Conservation (phyloP, 2,797 vertebrate species). For the Pangasius macronema region DNA sequence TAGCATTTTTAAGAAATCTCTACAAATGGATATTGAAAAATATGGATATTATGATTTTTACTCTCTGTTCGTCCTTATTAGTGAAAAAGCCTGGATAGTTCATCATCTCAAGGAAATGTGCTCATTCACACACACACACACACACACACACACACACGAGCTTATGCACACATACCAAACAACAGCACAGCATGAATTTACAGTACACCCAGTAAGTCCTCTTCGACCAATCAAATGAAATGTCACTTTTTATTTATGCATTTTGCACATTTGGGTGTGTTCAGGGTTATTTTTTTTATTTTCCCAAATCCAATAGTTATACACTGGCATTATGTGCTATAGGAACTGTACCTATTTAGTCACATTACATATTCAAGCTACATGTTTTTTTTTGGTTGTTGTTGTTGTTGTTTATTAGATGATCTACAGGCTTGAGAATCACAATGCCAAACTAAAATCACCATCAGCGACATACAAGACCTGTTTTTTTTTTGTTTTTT, state of each 20-base stretch:
- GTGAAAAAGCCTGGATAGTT: slow-evolving; percentile 44
- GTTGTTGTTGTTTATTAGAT: slow-evolving; percentile 19
- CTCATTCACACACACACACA: slow-evolving; percentile 31
- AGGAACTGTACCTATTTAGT: slow-evolving; percentile 52
- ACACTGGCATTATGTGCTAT: slow-evolving; percentile 60
- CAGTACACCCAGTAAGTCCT: slow-evolving; percentile 19
- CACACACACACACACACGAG: slow-evolving; percentile 29
- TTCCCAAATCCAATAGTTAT: slow-evolving; percentile 49
- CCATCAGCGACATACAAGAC: slow-evolving; percentile 29
- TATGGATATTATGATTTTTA: slow-evolving; percentile 63
- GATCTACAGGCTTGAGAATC: slow-evolving; percentile 58
- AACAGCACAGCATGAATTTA: slow-evolving; percentile 32
- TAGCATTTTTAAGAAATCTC: slow-evolving; percentile 74
- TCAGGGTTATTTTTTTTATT: slow-evolving; percentile 71
- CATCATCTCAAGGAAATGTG: slow-evolving; percentile 54
- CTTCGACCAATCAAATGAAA: slow-evolving; percentile 62
- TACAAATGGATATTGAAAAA: slow-evolving; percentile 74
- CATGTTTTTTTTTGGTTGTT: slow-evolving; percentile 52
- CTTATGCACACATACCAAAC: slow-evolving; percentile 30
- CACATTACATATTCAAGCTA: slow-evolving; percentile 57
- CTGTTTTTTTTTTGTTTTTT: slow-evolving; percentile 33
- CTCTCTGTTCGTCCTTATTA: slow-evolving; percentile 53
- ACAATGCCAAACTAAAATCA: slow-evolving; percentile 70
- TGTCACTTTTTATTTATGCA: slow-evolving; percentile 55
- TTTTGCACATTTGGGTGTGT: slow-evolving; percentile 75